Base-by-base conservation (phyloP, 2,888 invertebrate species). In the Loripinus fragilis region DNA sequence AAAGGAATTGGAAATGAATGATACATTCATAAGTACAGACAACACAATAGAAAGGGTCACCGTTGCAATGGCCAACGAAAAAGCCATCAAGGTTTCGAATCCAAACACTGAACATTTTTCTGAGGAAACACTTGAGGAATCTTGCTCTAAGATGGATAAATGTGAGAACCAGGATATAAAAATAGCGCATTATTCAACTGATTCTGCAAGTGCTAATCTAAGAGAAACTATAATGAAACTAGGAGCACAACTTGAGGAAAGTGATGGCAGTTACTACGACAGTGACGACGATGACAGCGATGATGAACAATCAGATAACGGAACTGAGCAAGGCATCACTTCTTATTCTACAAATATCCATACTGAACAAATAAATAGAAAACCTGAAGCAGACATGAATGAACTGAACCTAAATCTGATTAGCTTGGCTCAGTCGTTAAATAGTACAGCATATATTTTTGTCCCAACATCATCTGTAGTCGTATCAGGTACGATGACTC, bases 401-500 rank as follows among this genome's bases (percentile, higher is more conserved):
- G 5, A 60, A 17, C 8, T 28, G 10, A 23, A 33, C 28, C 1
- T 60, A 7, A 17, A 60, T 33, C 3, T 20, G 2, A 20, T 12
- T 17, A 33, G 17, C 12, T 33, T 33, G 20, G 5, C 8, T 20
- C 28, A 60, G n/a, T 60, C 28, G 7, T 33, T 60, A 28, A 60
- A 60, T 33, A 60, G 60, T 20, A 60, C 60, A 12, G 60, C 60
- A 33, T 60, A 80, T 23, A n/a, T 80, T 0, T 38, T 80, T 23
- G 68, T 80, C 15, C 83, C 83, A n/a, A 74, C 78, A 50, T 69
- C 80, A 33, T 76, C 80, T 7, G 52, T 69, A n/a, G 15, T 78
- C 33, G 48, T 78, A 20, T 64, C 71, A 12, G 83, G 83, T 23
- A 74, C 80, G 15, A 83, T 83, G 83, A 75, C 73, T 68, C 80